These are phyloP conservation scores for Gambelia wislizenii DNA, from an alignment of 2,797 vertebrate species.

Conservation along the genomic window DNA sequence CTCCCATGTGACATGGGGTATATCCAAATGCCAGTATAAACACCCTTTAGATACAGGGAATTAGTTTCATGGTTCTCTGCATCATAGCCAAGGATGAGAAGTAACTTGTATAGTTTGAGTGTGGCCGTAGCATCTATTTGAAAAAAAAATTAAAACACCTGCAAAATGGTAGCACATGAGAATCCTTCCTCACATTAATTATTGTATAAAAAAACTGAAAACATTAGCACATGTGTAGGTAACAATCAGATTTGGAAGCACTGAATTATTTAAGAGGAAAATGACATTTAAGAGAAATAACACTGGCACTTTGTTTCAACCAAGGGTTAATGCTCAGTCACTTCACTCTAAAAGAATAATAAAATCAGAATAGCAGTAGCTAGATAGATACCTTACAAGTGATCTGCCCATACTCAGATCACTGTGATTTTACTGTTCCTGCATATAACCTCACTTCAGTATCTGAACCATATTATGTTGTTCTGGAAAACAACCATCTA, in stretches of 20 bases:
- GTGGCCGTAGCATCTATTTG: not conserved
- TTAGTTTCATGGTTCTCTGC: not conserved
- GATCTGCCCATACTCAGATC: not conserved
- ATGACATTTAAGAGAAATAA: not conserved
- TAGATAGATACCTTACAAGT: not conserved
- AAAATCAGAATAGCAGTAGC: not conserved
- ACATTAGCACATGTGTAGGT: not conserved
- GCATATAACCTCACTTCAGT: not conserved
- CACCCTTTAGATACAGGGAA: not conserved
- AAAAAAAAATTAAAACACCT: not conserved
- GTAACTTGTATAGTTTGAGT: not conserved
- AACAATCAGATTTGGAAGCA: not conserved
- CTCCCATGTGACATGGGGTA: not conserved
- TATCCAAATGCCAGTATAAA: not conserved
- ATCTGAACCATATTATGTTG: not conserved
- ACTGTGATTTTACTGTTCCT: conserved; percentile 15
- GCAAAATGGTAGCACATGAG: not conserved
- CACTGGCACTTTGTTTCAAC: not conserved
- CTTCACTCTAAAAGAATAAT: not conserved
- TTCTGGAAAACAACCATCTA: not conserved
- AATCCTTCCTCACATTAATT: not conserved
- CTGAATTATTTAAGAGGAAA: not conserved
- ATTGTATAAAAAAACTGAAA: not conserved
- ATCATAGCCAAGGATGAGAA: not conserved
- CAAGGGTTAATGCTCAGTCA: not conserved